Base-by-base conservation (phyloP, 2,888 invertebrate genomes). In the Oligia fasciuncula region DNA sequence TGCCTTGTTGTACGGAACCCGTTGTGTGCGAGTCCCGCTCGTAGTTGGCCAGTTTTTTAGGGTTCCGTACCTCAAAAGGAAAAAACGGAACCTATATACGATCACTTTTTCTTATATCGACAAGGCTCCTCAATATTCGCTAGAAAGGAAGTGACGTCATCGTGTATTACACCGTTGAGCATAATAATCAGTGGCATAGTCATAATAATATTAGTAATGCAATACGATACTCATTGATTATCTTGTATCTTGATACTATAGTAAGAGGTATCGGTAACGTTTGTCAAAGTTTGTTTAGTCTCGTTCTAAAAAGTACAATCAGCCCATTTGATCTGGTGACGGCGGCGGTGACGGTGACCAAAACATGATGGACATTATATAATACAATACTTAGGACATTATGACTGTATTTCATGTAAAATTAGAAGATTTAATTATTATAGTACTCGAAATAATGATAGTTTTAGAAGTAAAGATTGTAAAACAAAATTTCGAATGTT, bases 111-210 rank as follows among this genome's bases (percentile, higher is more conserved):
- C 49, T 13, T 13, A 46, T 19, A 63, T 63, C 19, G 35, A 19
- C 63, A 63, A 63, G 35, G 35, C 65, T 40, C 4, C 65, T 40
- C 65, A 40, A 40, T 65, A 65, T 65, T 40, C 4, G 65, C 65
- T 19, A 40, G 65, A 19, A 19, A 65, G 65, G 65, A 65, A 40
- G 65, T 40, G 40, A 40, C 40, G 65, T 40, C 79, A 80, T 66
- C 6, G 17, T 2, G 3, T 23, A 40, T 72, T 23, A 43, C 14
- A 51, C 57, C 43, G 65, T 49, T 19, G 0, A 9, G 79, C 73
- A 79, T 79, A 73, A 51, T 49, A 79, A 79, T 72, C 40, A 60
- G 40, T 9, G 40, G 65, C 29, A 57, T 68, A 79, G 9, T 63
- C 29, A 40, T 49, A 62, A 0, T 23, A 23, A 43, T 57, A 65